Evolutionary conservation across 2,113 vertebrate genomes (phyloP).

Genomic region (Clupea harengus): DNA sequence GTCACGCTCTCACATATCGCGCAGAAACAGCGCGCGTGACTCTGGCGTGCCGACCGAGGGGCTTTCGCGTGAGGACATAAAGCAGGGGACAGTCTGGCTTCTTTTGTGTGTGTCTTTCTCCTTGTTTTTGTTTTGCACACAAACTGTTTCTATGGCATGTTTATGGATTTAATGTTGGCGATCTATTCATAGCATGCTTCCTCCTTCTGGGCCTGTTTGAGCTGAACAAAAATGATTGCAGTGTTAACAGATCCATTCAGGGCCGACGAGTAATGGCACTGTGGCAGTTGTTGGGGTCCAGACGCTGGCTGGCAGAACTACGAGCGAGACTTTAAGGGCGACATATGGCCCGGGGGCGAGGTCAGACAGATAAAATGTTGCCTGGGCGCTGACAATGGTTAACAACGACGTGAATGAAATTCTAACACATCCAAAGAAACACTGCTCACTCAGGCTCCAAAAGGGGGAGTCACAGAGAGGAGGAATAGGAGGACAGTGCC

Average conservation of each 20-base stretch:
- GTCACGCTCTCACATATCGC: neutral
- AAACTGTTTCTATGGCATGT: neutral
- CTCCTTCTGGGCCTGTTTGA: neutral
- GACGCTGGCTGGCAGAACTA: conserved; percentile 26
- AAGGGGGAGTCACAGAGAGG: conserved; percentile 50
- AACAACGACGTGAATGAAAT: conserved; percentile 92
- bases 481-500: conserved; percentile 45
- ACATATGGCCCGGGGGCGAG: conserved; percentile 92
- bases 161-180: neutral
- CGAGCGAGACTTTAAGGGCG: conserved; percentile 45
- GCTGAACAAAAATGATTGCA: conserved; percentile 21
- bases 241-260: conserved; percentile 38
- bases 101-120: neutral
- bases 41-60: neutral
- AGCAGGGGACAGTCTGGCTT: neutral
- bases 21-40: neutral
- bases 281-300: conserved; percentile 23
- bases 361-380: conserved; percentile 92
- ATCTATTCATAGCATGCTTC: neutral
- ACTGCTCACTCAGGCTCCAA: conserved; percentile 58
- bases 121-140: neutral
- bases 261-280: conserved; percentile 20
- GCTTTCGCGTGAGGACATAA: neutral
- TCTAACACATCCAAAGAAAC: conserved; percentile 82
- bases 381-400: conserved; percentile 78